Evolutionary conservation across 2,797 vertebrate genomes (phyloP).

Genomic region (Florisuga fusca): DNA sequence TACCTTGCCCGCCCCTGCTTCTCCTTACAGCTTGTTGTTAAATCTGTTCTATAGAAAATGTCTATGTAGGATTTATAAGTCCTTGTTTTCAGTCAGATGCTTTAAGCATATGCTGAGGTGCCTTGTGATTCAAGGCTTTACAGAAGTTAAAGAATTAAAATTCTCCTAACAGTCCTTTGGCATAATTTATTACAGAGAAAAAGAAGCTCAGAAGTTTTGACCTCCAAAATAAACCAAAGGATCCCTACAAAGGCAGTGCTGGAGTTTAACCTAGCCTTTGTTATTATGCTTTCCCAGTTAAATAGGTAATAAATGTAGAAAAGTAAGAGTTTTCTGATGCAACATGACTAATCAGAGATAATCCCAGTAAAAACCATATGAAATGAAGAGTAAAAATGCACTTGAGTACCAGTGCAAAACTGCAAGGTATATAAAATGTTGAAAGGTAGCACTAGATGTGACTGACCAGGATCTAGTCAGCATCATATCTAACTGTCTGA

Average conservation of each 20-base stretch:
- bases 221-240: not conserved
- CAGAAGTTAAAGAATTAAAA: conserved; percentile 19
- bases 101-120: conserved; percentile 3
- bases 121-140: conserved; percentile 1
- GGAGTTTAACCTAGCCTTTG: not conserved
- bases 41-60: not conserved
- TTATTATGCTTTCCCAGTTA: not conserved
- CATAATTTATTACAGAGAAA: not conserved
- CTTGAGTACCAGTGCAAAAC: not conserved
- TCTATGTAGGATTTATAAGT: not conserved
- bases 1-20: not conserved
- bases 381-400: not conserved
- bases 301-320: not conserved
- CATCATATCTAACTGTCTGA: not conserved
- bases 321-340: not conserved
- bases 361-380: not conserved
- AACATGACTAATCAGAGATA: not conserved
- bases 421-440: not conserved
- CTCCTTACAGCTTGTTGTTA: not conserved
- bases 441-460: not conserved
- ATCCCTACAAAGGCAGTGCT: not conserved
- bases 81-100: conserved; percentile 30
- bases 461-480: not conserved
- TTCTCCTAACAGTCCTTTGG: not conserved
- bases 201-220: not conserved